Percentiles rank a stretch among this genome's conserved stretches.
These are phyloP conservation scores for Misgurnus anguillicaudatus DNA, from an alignment of 2,113 vertebrate genomes.

Conservation along the genomic window DNA sequence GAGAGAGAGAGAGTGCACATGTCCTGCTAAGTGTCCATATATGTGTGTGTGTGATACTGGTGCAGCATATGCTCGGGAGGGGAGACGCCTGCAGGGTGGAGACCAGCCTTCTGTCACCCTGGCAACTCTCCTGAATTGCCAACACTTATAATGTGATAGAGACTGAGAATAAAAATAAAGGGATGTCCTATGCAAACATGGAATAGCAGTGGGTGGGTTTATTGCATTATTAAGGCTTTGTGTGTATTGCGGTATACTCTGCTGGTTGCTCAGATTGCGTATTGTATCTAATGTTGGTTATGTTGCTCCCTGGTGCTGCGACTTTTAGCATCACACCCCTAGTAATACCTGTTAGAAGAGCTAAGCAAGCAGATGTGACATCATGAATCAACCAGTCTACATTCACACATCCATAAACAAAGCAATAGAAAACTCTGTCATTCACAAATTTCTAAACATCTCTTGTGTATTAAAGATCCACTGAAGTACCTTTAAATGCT, in stretches of 20 bases:
- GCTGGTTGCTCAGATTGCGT: constrained; percentile 21
- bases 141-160: constrained; percentile 26
- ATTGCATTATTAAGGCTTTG: not conserved
- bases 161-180: constrained; percentile 7
- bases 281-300: not conserved
- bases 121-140: constrained; percentile 48
- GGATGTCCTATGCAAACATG: constrained; percentile 2
- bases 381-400: not conserved
- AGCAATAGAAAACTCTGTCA: not conserved
- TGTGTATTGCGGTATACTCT: not conserved
- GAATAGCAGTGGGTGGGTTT: constrained; percentile 22
- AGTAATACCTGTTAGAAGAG: not conserved
- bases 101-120: constrained; percentile 59
- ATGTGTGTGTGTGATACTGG: constrained; percentile 7
- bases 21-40: not conserved
- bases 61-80: constrained; percentile 53
- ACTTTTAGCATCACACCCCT: not conserved
- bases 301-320: constrained; percentile 30
- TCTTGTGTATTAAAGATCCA: too few species aligned
- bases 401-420: not conserved
- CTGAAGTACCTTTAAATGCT: too few species aligned
- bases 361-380: constrained; percentile 39
- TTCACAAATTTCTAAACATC: not conserved
- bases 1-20: not conserved
- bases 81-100: constrained; percentile 55